A percentile compares a stretch with the other conserved stretches of the same genome.
These are phyloP conservation scores for Sarcophaga carnaria DNA, from an alignment of 2,888 invertebrate species.

Conservation along the genomic window DNA sequence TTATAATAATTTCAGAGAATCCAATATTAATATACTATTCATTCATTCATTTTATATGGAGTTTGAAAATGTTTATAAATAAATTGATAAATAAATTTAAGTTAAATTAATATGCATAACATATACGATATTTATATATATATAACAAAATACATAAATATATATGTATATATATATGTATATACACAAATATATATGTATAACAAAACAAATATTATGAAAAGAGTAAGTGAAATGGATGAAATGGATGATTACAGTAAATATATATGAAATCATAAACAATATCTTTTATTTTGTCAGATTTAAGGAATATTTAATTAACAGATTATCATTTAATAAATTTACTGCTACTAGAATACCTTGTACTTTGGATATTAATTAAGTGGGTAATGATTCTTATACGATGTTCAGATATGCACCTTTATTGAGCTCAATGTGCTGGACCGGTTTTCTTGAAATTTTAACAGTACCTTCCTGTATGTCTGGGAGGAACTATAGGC, in stretches of 20 bases:
- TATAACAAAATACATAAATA: not conserved
- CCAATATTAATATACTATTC: not conserved
- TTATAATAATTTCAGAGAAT: conserved; percentile 30
- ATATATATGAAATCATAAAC: conserved; percentile 19
- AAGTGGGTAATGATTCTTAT: not conserved
- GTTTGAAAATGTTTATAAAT: no score
- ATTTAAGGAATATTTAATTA: conserved; percentile 23
- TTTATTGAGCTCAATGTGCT: no score
- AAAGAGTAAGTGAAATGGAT: conserved; percentile 8
- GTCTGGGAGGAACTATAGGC: no score
- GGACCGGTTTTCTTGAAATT: no score
- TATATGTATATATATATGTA: no score
- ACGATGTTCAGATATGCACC: no score
- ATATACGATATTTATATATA: not conserved
- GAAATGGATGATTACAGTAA: conserved; percentile 19
- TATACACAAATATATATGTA: not conserved
- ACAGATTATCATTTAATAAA: conserved; percentile 2
- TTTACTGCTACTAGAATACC: no score
- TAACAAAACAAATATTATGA: not conserved
- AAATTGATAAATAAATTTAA: no score
- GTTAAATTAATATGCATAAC: no score
- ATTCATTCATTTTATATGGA: not conserved
- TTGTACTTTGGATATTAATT: not conserved
- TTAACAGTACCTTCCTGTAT: no score
- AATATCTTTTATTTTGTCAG: conserved; percentile 1